phyloP scores from a whole-genome alignment of 2,113 vertebrate genomes.

The Microtus ochrogaster region DNA sequence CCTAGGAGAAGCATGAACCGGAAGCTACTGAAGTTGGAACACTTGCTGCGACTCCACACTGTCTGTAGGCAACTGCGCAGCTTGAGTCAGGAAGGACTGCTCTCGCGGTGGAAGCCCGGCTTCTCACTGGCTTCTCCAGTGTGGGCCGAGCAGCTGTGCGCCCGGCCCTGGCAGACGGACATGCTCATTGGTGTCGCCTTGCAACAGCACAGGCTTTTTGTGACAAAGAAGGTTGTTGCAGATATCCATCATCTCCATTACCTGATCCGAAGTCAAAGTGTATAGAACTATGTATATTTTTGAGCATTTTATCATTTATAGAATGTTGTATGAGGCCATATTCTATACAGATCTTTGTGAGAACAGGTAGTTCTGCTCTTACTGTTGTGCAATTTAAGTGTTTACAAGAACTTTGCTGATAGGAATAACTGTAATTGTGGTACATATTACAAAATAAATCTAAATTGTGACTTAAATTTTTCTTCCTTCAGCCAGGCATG shows the following conservation, averaged over 20 bases:
- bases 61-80: slow-evolving; percentile 55
- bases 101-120: slow-evolving; percentile 13
- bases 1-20: slow-evolving; percentile 75
- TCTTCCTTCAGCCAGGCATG: background rate
- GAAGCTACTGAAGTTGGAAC: slow-evolving; percentile 75
- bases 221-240: slow-evolving; percentile 73
- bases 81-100: slow-evolving; percentile 47
- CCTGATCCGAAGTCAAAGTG: slow-evolving; percentile 12
- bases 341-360: background rate
- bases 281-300: background rate
- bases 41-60: slow-evolving; percentile 60
- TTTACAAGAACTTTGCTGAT: slow-evolving; percentile 38
- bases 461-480: slow-evolving; percentile 24
- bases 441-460: slow-evolving; percentile 47
- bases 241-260: background rate
- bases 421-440: slow-evolving; percentile 12
- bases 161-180: slow-evolving; percentile 9
- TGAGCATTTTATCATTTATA: slow-evolving; percentile 44
- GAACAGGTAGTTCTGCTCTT: background rate
- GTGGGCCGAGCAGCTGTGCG: background rate
- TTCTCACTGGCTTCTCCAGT: background rate
- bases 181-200: background rate
- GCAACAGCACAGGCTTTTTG: slow-evolving; percentile 63
- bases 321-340: slow-evolving; percentile 4
- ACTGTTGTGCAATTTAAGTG: slow-evolving; percentile 22